phyloP scores from a whole-genome alignment of 2,113 vertebrate genomes.

The Lepisosteus oculatus region DNA sequence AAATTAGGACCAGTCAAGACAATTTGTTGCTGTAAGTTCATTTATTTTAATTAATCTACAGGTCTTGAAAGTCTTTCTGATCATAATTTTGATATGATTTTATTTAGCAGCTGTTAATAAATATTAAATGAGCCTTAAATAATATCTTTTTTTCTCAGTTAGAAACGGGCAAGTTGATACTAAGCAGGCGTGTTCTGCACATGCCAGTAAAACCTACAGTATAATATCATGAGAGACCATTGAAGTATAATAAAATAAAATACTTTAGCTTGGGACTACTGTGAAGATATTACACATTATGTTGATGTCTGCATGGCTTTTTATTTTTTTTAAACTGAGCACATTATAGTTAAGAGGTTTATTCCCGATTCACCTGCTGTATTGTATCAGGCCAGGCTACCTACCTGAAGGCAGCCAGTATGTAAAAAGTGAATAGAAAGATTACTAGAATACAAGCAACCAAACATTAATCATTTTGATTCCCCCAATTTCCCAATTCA shows the following conservation, averaged over 20 bases:
- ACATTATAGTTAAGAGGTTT: too few species aligned
- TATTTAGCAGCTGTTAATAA: conserved; percentile 38
- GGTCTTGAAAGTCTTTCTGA: conserved; percentile 26
- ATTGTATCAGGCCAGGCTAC: too few species aligned
- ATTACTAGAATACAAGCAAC: too few species aligned
- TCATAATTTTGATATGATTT: conserved; percentile 33
- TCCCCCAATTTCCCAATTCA: too few species aligned
- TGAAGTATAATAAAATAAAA: conserved; percentile 13
- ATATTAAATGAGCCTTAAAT: conserved; percentile 37
- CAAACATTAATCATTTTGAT: too few species aligned
- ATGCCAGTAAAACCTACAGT: not conserved
- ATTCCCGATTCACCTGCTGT: too few species aligned
- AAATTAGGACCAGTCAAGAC: conserved; percentile 38
- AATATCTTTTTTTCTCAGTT: conserved; percentile 18
- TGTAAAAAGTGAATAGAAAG: too few species aligned
- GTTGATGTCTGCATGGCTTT: too few species aligned
- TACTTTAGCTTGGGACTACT: not conserved
- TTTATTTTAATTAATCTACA: conserved; percentile 48
- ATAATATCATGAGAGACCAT: too few species aligned
- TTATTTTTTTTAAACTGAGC: too few species aligned
- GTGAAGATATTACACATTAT: too few species aligned
- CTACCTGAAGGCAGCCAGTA: too few species aligned
- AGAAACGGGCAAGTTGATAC: not conserved
- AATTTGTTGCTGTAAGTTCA: conserved; percentile 42
- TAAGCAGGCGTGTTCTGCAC: not conserved